Evolutionary conservation across 2,888 invertebrate species (phyloP), one percentile per base, ranked within the genome.

Genomic region (Epirrhoe alternata): DNA sequence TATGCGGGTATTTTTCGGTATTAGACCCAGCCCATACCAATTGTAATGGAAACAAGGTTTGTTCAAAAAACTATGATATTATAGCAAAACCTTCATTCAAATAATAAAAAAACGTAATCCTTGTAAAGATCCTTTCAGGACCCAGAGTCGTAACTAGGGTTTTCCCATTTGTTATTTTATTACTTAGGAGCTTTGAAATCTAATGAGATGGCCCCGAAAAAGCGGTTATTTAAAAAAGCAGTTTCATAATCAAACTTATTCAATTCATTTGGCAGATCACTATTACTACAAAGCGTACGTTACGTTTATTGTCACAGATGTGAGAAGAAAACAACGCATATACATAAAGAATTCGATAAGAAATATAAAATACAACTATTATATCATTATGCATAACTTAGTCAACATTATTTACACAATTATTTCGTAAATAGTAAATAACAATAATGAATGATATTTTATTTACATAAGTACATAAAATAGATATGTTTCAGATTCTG

Each of bases 221-320:
- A 67, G 68, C 67, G 64, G 72, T 66, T 42, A 42, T 42, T 42
- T 42, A 42, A 42, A 35, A 35, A 42, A 42, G 38, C 50, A 64
- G 56, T 69, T 68, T 50, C 66, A 69, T 62, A 64, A 60, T 14
- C 60, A 64, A 61, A 55, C 10, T 55, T 67, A 55, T 49, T 68
- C 66, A 79, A 76, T 77, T 77, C 71, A 68, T 88, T 90, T 92
- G 90, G 92, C 92, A 85, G 82, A 87, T 82, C 78, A 81, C 81
- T 85, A 88, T 64, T 80, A 80, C 89, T 92, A 92, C 88, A 89
- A 92, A 93, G 92, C 92, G 90, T 92, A 89, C 89, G 87, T 84
- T 92, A 91, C 82, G 90, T 87, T 92, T 93, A 93, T 93, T 93
- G 92, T 93, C 92, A 92, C 88, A 92, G 88, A 89, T 90, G 89